These are phyloP conservation scores for Megamerina dolium DNA, from an alignment of 2,888 invertebrate species.

Conservation along the genomic window DNA sequence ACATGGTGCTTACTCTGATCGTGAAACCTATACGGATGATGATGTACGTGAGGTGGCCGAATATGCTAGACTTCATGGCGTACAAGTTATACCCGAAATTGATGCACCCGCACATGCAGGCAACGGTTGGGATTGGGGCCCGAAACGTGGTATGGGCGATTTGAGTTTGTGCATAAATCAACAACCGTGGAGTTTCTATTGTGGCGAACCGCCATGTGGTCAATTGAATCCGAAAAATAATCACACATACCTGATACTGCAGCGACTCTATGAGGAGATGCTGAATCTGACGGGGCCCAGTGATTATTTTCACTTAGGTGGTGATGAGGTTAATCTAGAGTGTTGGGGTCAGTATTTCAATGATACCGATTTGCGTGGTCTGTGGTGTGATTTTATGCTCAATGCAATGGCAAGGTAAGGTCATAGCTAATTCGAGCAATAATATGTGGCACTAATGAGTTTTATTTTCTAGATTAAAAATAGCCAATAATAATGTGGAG, in stretches of 20 bases:
- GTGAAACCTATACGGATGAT: conserved; percentile 65
- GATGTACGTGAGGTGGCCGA: conserved; percentile 68
- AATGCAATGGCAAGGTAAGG: conserved; percentile 54
- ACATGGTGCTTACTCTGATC: conserved; percentile 80
- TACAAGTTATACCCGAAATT: conserved; percentile 81
- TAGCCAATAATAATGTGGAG: conserved; percentile 44
- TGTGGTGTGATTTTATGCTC: conserved; percentile 73
- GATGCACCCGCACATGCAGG: conserved; percentile 89
- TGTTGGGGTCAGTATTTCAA: conserved; percentile 74
- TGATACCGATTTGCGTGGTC: conserved; percentile 67
- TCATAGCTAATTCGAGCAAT: background rate
- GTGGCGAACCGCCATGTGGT: conserved; percentile 82
- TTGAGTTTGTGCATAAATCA: conserved; percentile 75
- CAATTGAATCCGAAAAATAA: conserved; percentile 78
- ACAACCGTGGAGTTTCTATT: conserved; percentile 72
- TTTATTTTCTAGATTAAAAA: conserved; percentile 35
- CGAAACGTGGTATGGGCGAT: conserved; percentile 67
- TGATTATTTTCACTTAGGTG: conserved; percentile 76
- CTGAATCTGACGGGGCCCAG: conserved; percentile 67
- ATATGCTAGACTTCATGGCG: conserved; percentile 73
- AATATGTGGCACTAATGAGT: background rate
- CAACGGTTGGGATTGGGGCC: conserved; percentile 81
- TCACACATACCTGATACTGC: conserved; percentile 66
- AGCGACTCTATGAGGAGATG: conserved; percentile 69
- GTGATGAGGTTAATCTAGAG: conserved; percentile 62